Percentiles rank a stretch among this genome's conserved stretches.
Evolutionary conservation across 2,113 vertebrate species (phyloP).

Genomic region (Tachuris rubrigastra): DNA sequence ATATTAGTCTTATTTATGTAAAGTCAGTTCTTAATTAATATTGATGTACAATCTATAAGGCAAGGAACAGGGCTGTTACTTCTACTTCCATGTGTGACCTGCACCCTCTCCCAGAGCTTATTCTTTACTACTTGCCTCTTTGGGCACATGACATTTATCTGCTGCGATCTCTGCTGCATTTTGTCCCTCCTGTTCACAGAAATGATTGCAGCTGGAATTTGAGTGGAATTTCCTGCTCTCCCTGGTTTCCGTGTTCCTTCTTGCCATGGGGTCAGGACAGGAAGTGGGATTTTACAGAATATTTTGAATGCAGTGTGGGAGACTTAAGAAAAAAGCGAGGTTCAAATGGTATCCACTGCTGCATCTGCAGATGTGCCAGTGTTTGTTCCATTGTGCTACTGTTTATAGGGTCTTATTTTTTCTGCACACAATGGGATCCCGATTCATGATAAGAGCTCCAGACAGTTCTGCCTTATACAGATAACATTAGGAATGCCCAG

Average conservation of each 20-base stretch:
- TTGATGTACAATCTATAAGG: neutral
- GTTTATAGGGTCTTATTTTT: neutral
- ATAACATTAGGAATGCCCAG: neutral
- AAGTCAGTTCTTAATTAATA: slow-evolving; percentile 1
- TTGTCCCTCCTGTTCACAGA: slow-evolving; percentile 27
- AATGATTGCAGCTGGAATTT: slow-evolving; percentile 41
- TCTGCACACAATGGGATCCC: neutral
- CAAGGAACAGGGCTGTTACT: neutral
- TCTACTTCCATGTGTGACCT: neutral
- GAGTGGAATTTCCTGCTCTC: slow-evolving; percentile 61
- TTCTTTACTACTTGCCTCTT: neutral
- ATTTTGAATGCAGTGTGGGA: slow-evolving; percentile 39
- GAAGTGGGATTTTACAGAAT: slow-evolving; percentile 51
- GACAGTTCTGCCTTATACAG: neutral
- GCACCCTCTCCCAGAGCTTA: neutral
- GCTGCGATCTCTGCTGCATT: neutral
- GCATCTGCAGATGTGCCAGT: slow-evolving; percentile 22
- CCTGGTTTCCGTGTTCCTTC: slow-evolving; percentile 12
- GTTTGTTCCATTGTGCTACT: neutral
- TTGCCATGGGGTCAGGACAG: slow-evolving; percentile 25
- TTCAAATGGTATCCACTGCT: slow-evolving; percentile 25
- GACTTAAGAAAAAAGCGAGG: neutral
- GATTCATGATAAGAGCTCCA: neutral
- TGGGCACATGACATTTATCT: neutral
- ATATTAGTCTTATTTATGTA: neutral